These are phyloP conservation scores for Lithobates pipiens DNA, from an alignment of 2,797 vertebrate species.

Conservation along the genomic window DNA sequence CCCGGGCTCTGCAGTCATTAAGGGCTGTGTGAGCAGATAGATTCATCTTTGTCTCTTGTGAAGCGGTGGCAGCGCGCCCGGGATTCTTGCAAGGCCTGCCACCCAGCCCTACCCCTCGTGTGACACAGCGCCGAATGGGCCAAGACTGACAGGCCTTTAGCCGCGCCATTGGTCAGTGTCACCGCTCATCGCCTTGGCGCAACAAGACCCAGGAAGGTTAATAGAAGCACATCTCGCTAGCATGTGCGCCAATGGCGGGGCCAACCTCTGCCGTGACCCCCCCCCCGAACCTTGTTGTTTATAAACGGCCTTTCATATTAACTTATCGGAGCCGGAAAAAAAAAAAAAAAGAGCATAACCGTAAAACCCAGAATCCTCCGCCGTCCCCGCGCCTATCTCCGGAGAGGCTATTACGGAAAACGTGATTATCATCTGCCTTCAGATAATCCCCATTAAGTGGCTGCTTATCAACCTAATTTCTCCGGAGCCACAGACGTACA, in stretches of 20 bases:
- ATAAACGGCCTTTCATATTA: background rate
- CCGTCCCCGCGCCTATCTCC: background rate
- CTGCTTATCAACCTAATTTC: slow-evolving; percentile 40
- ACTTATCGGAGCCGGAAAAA: background rate
- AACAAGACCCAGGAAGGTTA: slow-evolving; percentile 14
- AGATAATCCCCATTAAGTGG: slow-evolving; percentile 44
- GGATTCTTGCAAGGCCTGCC: slow-evolving; percentile 39
- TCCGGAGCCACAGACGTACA: slow-evolving; percentile 15
- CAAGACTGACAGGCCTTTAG: slow-evolving; percentile 34
- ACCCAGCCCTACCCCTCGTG: slow-evolving; percentile 41
- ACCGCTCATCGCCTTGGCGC: slow-evolving; percentile 9
- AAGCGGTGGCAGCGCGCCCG: slow-evolving; percentile 49
- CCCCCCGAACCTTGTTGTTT: too few relatives aligned
- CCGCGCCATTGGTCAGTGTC: slow-evolving; percentile 18
- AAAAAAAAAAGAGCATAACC: too few relatives aligned
- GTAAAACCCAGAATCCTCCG: background rate
- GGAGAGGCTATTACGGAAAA: slow-evolving; percentile 24
- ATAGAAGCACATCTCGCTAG: background rate
- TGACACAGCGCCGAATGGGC: slow-evolving; percentile 37
- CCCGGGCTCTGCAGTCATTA: slow-evolving; percentile 54
- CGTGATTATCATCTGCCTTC: slow-evolving; percentile 24
- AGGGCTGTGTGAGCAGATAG: slow-evolving; percentile 33
- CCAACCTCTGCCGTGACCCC: slow-evolving; percentile 1
- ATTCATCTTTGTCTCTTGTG: slow-evolving; percentile 60
- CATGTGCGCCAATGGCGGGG: background rate